These are phyloP conservation scores for Trissonchulus sp. DNA, from an alignment of 2,888 invertebrate species.

Conservation along the genomic window DNA sequence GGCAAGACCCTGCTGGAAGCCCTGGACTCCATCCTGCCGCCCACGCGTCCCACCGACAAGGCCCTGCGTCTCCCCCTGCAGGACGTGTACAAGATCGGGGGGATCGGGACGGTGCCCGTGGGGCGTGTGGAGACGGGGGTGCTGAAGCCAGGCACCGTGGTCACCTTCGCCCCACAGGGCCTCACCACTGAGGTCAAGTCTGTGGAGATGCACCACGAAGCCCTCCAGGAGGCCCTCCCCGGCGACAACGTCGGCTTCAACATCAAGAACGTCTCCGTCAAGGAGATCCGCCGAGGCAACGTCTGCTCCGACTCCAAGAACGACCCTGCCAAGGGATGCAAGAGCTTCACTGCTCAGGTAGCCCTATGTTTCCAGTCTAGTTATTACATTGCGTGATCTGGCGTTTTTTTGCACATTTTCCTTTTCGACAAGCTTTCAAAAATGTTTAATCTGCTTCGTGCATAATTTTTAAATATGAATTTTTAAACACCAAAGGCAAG, in stretches of 20 bases:
- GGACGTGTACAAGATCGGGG: conserved; percentile 99
- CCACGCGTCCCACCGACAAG: conserved; percentile 90
- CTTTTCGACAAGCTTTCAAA: no score
- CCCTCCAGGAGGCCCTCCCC: conserved; percentile 61
- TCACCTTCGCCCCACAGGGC: conserved; percentile 92
- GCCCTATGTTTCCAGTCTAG: no score
- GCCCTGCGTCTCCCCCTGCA: conserved; percentile 96
- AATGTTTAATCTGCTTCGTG: no score
- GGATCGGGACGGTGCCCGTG: conserved; percentile 99
- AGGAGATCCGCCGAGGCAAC: conserved; percentile 98
- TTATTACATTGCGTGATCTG: no score
- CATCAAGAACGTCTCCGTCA: conserved; percentile 99
- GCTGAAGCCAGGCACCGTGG: conserved; percentile 84
- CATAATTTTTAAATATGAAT: no score
- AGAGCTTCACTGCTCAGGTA: conserved; percentile 83
- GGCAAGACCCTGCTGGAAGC: conserved; percentile 95
- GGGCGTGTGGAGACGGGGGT: conserved; percentile 99
- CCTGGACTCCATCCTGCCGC: conserved; percentile 90
- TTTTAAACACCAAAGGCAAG: no score
- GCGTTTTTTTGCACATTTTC: no score
- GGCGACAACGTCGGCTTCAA: conserved; percentile 99
- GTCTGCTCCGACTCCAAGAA: conserved; percentile 96
- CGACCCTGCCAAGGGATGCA: conserved; percentile 87
- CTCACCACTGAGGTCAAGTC: conserved; percentile 99
- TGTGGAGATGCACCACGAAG: conserved; percentile 99